Percentiles rank a stretch among this genome's conserved stretches.
These are phyloP conservation scores for Picathartes gymnocephalus DNA, from an alignment of 2,113 vertebrate species.

Conservation along the genomic window DNA sequence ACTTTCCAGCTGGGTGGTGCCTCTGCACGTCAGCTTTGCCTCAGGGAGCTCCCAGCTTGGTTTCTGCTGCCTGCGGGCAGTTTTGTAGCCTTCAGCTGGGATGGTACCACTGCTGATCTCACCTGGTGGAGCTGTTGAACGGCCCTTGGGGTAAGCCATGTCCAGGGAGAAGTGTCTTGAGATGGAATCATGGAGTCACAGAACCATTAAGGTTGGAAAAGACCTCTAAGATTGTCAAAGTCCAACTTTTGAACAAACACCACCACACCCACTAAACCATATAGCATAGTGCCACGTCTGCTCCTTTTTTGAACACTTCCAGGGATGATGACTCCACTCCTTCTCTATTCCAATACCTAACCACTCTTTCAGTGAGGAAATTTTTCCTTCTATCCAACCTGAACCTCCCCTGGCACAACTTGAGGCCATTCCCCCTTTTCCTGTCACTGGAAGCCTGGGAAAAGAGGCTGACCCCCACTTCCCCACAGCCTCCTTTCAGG, in stretches of 20 bases:
- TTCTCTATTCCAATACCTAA: not conserved
- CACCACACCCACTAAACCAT: not conserved
- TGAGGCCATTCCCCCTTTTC: not conserved
- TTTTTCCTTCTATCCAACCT: not conserved
- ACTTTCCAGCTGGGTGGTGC: not conserved
- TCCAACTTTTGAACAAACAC: accelerated
- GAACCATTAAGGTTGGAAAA: not conserved
- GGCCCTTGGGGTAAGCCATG: not conserved
- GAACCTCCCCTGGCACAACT: not conserved
- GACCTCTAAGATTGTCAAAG: not conserved
- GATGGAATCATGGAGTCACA: not conserved
- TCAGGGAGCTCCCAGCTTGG: not conserved
- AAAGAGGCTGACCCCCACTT: not conserved
- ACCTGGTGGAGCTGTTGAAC: not conserved
- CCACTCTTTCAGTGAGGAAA: not conserved
- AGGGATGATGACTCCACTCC: accelerated
- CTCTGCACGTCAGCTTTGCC: not conserved
- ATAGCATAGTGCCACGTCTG: not conserved
- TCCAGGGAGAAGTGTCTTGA: not conserved
- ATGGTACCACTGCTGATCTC: not conserved
- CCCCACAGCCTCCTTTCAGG: not conserved
- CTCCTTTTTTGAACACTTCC: not conserved
- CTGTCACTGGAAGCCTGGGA: not conserved
- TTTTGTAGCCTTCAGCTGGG: not conserved
- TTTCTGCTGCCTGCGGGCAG: not conserved